Conservation (phyloP, 2,113 vertebrate genomes). For the Vulpes vulpes region DNA sequence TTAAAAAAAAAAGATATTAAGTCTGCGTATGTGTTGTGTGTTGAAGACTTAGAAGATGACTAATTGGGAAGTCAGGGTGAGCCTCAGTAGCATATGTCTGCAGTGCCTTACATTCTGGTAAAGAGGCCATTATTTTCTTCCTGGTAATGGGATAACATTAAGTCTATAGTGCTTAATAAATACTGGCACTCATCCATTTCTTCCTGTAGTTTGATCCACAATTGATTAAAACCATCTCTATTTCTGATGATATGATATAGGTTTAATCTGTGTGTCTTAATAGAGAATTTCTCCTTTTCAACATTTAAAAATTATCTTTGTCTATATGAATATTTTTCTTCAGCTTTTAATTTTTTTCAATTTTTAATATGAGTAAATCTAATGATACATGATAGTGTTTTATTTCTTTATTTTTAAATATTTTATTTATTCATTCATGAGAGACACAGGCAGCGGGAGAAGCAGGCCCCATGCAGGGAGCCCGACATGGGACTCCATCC, state of each 20-base stretch:
- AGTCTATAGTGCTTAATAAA: neutral
- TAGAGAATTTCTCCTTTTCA: neutral
- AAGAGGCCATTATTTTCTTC: conserved; percentile 28
- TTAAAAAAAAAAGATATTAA: neutral
- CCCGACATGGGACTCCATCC: no score
- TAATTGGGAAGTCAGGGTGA: neutral
- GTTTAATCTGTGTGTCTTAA: neutral
- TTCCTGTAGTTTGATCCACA: conserved; percentile 9
- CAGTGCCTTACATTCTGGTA: neutral
- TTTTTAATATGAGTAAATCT: neutral
- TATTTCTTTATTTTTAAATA: neutral
- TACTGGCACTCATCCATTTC: neutral
- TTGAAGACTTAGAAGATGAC: conserved; percentile 14
- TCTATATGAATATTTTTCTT: conserved; percentile 27
- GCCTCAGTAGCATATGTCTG: neutral
- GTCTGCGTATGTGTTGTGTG: neutral
- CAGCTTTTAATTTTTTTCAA: neutral
- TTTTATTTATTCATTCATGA: no score
- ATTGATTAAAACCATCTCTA: neutral
- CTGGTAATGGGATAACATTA: neutral
- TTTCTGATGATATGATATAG: neutral
- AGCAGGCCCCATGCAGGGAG: no score
- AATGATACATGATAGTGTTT: neutral
- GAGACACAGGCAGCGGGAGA: no score
- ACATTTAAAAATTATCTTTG: neutral